phyloP scores from a whole-genome alignment of 2,113 vertebrate species.

The Capreolus pygargus region DNA sequence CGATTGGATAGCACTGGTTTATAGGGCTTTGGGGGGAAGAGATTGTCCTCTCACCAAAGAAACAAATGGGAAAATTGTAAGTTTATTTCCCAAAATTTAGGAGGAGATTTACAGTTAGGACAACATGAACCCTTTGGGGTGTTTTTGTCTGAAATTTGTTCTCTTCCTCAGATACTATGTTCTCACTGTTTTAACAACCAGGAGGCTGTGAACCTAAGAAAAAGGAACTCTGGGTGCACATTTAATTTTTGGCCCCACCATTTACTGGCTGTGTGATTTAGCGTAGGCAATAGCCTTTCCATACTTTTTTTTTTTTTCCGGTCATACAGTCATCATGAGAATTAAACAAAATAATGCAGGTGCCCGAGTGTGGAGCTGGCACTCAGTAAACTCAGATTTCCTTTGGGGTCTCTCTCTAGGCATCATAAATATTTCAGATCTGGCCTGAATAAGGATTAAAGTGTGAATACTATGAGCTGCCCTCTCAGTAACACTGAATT shows the following conservation, averaged over 20 bases:
- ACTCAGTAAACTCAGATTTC: background rate
- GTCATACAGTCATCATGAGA: background rate
- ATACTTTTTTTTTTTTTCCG: background rate
- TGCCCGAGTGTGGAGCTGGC: background rate
- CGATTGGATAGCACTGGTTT: accelerated
- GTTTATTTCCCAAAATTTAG: background rate
- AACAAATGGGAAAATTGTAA: background rate
- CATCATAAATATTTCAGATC: background rate
- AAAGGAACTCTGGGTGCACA: background rate
- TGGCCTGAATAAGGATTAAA: background rate
- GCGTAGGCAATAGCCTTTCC: background rate
- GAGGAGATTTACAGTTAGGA: background rate
- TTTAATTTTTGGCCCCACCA: background rate
- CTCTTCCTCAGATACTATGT: background rate
- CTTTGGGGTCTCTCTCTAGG: background rate
- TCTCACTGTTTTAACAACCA: background rate
- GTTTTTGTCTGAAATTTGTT: background rate
- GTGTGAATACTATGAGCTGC: background rate
- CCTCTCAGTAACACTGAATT: background rate
- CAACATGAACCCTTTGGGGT: background rate
- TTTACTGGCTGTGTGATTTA: background rate
- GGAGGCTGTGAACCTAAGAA: background rate
- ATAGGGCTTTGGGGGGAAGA: background rate
- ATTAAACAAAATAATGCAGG: background rate
- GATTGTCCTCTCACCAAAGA: background rate